Percentiles rank a stretch among this genome's conserved stretches.
Conservation (phyloP, 2,113 vertebrate genomes). For the Platycercus adscitus region DNA sequence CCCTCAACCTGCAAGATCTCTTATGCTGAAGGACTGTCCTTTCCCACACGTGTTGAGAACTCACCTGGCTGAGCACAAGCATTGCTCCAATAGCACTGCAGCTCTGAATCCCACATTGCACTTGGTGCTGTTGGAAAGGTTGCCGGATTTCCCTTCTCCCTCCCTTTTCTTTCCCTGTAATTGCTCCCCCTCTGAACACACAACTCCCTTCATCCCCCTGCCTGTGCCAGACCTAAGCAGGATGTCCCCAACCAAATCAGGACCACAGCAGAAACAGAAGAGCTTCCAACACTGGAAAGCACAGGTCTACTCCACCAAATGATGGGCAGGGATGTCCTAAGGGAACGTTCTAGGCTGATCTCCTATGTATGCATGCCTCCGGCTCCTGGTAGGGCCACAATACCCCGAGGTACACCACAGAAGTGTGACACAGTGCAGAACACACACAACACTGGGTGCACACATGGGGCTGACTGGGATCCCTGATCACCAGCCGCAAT, state of each 20-base stretch:
- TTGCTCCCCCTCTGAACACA: rapidly evolving
- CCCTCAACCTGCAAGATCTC: neutral
- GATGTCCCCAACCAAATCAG: neutral
- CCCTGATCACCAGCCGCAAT: neutral
- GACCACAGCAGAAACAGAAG: neutral
- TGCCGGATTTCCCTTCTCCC: neutral
- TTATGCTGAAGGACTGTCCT: neutral
- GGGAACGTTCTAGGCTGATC: neutral
- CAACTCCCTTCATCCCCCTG: neutral
- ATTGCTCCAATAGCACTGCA: neutral
- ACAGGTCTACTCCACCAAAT: neutral
- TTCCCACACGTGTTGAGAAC: neutral
- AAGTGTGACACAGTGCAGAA: neutral
- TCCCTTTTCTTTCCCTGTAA: neutral
- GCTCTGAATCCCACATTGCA: neutral
- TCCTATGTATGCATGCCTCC: neutral
- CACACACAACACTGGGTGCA: neutral
- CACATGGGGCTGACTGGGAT: neutral
- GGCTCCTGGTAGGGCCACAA: neutral
- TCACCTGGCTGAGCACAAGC: neutral
- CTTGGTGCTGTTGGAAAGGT: neutral
- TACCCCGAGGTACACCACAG: neutral
- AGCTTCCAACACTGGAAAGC: neutral
- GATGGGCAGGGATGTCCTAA: neutral
- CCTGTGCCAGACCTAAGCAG: neutral